These are phyloP conservation scores for Lithobius niger DNA, from an alignment of 1,140 invertebrate genomes.

Conservation along the genomic window DNA sequence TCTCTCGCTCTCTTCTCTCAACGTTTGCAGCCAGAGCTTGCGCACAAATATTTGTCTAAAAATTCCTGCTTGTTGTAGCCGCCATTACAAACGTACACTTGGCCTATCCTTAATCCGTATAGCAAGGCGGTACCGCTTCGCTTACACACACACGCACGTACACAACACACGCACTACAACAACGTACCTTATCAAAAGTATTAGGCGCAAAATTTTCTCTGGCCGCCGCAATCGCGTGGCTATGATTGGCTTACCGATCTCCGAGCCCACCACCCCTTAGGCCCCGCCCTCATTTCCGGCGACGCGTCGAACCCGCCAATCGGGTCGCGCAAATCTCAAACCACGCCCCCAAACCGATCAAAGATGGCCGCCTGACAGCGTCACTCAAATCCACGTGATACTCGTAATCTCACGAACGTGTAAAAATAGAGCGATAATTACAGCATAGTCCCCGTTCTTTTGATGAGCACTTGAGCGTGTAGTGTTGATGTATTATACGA, in stretches of 20 bases:
- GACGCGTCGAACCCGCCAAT: background rate
- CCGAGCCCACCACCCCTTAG: background rate
- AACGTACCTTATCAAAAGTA: background rate
- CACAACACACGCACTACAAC: background rate
- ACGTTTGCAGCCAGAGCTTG: too few relatives aligned
- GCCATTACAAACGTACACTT: too few relatives aligned
- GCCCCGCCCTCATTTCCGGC: too few relatives aligned
- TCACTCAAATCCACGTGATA: conserved; percentile 1
- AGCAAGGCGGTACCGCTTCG: too few relatives aligned
- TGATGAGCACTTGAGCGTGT: conserved; percentile 11
- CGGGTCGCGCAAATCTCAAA: background rate
- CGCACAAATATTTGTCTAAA: too few relatives aligned
- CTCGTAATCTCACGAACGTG: conserved; percentile 2
- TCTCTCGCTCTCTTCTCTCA: too few relatives aligned
- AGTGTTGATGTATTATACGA: conserved; percentile 11
- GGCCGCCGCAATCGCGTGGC: background rate
- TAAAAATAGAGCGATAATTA: conserved; percentile 11
- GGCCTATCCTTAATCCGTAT: too few relatives aligned
- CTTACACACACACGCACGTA: too few relatives aligned
- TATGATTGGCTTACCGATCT: background rate
- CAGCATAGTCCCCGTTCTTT: conserved; percentile 7
- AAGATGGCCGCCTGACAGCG: background rate
- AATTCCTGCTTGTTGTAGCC: too few relatives aligned
- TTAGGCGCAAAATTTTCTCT: background rate
- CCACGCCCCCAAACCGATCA: background rate